Percentiles rank a stretch among this genome's conserved stretches.
Conservation (phyloP, 2,888 invertebrate species). For the Andrena bucephala region DNA sequence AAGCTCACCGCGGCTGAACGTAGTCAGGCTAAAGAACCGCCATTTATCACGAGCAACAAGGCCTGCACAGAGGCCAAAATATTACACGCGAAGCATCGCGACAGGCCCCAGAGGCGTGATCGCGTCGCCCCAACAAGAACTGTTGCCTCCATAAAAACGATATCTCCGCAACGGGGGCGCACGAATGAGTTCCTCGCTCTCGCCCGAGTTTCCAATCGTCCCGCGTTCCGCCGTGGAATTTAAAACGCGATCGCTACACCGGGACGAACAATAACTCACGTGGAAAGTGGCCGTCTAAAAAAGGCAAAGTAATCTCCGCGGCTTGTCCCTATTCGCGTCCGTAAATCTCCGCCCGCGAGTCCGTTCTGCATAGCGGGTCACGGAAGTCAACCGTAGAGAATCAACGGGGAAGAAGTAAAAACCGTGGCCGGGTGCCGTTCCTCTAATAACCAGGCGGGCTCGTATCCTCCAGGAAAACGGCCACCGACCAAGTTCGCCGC, state of each 20-base stretch:
- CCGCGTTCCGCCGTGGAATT: constrained; percentile 34
- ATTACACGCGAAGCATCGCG: constrained; percentile 4
- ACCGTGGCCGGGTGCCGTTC: constrained; percentile 30
- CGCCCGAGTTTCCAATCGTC: constrained; percentile 31
- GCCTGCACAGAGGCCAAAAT: not conserved
- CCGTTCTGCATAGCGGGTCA: constrained; percentile 67
- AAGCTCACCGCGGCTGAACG: too few relatives aligned
- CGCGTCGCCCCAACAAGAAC: constrained; percentile 1
- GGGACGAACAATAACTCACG: constrained; percentile 66
- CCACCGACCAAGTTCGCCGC: constrained; percentile 23
- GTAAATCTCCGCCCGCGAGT: constrained; percentile 64
- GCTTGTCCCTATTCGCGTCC: constrained; percentile 64
- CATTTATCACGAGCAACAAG: not conserved
- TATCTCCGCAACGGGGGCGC: not conserved
- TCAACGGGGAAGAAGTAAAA: constrained; percentile 63
- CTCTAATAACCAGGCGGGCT: constrained; percentile 62
- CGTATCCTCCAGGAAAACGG: constrained; percentile 56
- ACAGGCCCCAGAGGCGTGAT: constrained; percentile 3
- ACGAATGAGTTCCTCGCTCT: not conserved
- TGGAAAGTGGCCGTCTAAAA: constrained; percentile 64
- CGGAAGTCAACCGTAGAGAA: constrained; percentile 63
- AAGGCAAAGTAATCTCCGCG: constrained; percentile 64
- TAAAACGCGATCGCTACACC: constrained; percentile 56
- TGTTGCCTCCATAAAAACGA: constrained; percentile 3
- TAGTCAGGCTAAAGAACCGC: not conserved